These are phyloP conservation scores for Pristionchus exspectatus DNA, from an alignment of 2,888 invertebrate genomes.

Conservation along the genomic window DNA sequence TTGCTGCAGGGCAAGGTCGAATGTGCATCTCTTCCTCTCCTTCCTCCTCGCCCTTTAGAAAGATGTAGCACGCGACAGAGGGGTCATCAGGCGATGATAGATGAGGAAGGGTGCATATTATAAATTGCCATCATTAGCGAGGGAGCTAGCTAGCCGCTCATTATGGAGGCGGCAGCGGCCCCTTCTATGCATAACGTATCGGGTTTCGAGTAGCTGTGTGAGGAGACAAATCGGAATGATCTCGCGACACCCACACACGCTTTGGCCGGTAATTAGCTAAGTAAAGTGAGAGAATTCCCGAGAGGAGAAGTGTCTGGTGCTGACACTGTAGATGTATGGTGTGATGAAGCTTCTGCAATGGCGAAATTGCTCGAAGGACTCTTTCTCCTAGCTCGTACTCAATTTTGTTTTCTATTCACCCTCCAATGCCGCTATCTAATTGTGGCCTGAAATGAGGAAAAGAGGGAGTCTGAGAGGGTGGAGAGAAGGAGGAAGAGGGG, in stretches of 20 bases:
- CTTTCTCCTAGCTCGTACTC: neutral
- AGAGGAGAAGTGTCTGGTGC: neutral
- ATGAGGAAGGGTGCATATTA: conserved; percentile 44
- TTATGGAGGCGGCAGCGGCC: conserved; percentile 12
- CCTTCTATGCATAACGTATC: neutral
- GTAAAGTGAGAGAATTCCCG: neutral
- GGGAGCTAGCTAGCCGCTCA: conserved; percentile 6
- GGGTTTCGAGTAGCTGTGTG: neutral
- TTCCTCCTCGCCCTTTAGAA: neutral
- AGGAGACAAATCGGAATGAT: neutral
- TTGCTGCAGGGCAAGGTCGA: neutral
- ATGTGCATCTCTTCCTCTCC: neutral
- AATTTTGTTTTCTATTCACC: conserved; percentile 2
- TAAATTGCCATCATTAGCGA: conserved; percentile 46
- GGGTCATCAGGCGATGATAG: conserved; percentile 5
- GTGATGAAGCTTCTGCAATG: neutral
- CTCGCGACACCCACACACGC: neutral
- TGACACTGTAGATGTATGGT: neutral
- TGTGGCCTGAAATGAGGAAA: conserved; percentile 51
- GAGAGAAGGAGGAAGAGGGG: neutral
- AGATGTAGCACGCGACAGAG: neutral
- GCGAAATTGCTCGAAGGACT: neutral
- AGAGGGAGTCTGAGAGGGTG: conserved; percentile 8
- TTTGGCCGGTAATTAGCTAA: neutral
- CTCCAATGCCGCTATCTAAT: conserved; percentile 38